A percentile compares a stretch with the other conserved stretches of the same genome.
Conservation (phyloP, 1,140 invertebrate species). For the Uloborus diversus region DNA sequence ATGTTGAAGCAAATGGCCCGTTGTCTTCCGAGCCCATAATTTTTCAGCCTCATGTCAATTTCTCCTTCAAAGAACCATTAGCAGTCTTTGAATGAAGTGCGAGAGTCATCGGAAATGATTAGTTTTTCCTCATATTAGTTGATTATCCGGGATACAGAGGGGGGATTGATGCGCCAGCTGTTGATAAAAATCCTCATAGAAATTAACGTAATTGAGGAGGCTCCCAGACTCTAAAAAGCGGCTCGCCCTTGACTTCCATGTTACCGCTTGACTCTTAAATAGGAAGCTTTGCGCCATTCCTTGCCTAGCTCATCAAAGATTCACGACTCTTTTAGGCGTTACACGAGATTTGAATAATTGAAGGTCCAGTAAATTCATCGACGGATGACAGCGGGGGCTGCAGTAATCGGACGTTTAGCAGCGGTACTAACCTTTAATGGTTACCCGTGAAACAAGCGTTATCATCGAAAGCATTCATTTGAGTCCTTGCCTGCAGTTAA, state of each 20-base stretch:
- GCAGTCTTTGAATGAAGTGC: not conserved
- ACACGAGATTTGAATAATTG: constrained; percentile 55
- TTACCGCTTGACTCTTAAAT: constrained; percentile 54
- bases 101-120: constrained; percentile 38
- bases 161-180: constrained; percentile 28
- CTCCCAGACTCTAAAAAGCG: constrained; percentile 19
- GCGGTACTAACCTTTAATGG: constrained; percentile 54
- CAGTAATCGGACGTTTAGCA: constrained; percentile 53
- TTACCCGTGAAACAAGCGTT: constrained; percentile 54
- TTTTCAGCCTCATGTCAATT: no score
- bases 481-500: constrained; percentile 51
- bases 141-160: constrained; percentile 24
- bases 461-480: constrained; percentile 50
- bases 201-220: constrained; percentile 55
- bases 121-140: constrained; percentile 52
- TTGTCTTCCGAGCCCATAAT: no score
- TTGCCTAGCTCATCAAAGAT: constrained; percentile 38
- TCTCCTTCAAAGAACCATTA: constrained; percentile 5
- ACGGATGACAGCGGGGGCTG: constrained; percentile 38
- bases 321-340: constrained; percentile 54
- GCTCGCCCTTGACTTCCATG: constrained; percentile 52
- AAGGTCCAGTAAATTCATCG: constrained; percentile 48
- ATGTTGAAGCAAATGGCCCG: no score
- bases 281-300: constrained; percentile 29
- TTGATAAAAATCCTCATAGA: constrained; percentile 46